Conservation (phyloP, 2,888 invertebrate species). For the Mycogona germanica region DNA sequence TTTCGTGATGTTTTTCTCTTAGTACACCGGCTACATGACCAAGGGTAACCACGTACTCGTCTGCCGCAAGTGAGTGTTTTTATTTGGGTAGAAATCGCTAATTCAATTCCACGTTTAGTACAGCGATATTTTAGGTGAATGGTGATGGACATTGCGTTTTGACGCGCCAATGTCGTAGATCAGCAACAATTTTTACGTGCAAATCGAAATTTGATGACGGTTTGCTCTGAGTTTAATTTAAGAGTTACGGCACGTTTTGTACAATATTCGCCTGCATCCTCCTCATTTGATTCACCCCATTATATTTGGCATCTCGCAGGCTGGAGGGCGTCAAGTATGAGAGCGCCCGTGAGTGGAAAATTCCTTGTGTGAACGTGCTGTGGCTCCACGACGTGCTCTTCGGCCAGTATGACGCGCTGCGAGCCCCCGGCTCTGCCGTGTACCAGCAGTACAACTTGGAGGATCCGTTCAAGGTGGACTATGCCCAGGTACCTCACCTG, state of each 20-base stretch:
- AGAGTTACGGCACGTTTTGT: background rate
- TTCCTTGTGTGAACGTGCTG: slow-evolving; percentile 79
- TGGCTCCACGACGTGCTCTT: slow-evolving; percentile 89
- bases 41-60: slow-evolving; percentile 41
- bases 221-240: too few relatives aligned
- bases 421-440: slow-evolving; percentile 44
- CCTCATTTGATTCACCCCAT: background rate
- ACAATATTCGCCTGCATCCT: background rate
- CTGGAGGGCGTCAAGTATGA: slow-evolving; percentile 76
- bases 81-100: too few relatives aligned
- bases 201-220: too few relatives aligned
- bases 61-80: slow-evolving; percentile 36
- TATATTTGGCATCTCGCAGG: slow-evolving; percentile 36
- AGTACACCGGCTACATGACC: slow-evolving; percentile 47
- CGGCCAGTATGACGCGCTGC: slow-evolving; percentile 69
- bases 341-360: slow-evolving; percentile 83
- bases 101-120: too few relatives aligned
- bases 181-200: too few relatives aligned
- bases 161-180: too few relatives aligned
- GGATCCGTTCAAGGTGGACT: slow-evolving; percentile 74
- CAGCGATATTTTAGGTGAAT: too few relatives aligned
- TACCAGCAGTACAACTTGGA: slow-evolving; percentile 74
- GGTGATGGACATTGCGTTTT: too few relatives aligned
- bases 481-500: slow-evolving; percentile 68
- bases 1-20: too few relatives aligned